These are phyloP conservation scores for Thinocorus orbignyianus DNA, from an alignment of 2,113 vertebrate genomes.

Conservation along the genomic window DNA sequence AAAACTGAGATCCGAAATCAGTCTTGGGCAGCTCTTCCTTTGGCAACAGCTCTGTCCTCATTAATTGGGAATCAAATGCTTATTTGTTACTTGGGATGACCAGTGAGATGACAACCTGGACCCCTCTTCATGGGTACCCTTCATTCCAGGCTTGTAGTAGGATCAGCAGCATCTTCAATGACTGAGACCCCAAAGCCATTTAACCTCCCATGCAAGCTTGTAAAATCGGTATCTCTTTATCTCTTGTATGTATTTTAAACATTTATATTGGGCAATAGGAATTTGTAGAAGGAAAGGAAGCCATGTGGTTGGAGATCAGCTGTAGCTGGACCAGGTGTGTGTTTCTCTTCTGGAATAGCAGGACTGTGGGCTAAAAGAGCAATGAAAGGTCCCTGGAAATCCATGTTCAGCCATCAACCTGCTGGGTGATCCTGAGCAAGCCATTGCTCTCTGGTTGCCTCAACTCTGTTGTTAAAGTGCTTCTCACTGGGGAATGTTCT, in stretches of 20 bases:
- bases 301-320: neutral
- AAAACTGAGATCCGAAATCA: neutral
- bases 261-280: neutral
- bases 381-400: neutral
- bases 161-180: neutral
- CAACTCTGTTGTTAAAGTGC: neutral
- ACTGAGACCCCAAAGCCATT: neutral
- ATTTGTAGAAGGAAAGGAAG: neutral
- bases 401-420: neutral
- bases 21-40: neutral
- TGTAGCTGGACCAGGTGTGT: neutral
- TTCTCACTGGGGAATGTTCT: neutral
- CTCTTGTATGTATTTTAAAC: neutral
- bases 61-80: neutral
- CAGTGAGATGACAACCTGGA: neutral
- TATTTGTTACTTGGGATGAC: neutral
- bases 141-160: neutral
- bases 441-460: neutral
- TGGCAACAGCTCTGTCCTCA: neutral
- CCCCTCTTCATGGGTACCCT: neutral
- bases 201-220: neutral
- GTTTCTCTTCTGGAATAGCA: neutral
- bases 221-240: too few relatives aligned
- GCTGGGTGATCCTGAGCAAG: neutral
- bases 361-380: neutral